Base-by-base conservation (phyloP, 2,888 invertebrate genomes). In the Alsophila aescularia region DNA sequence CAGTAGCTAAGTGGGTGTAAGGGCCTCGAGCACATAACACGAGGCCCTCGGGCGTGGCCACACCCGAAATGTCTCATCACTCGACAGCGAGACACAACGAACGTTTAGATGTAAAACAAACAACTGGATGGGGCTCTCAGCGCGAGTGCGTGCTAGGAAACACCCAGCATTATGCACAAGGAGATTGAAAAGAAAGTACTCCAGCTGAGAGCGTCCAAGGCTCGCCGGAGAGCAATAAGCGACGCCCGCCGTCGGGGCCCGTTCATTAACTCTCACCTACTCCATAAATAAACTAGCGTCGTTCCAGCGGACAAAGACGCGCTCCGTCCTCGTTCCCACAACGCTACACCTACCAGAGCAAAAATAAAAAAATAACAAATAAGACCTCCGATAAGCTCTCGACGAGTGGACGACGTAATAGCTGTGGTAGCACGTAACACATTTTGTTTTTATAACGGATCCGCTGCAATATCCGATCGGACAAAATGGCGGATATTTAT, bases 171-270 rank as follows among this genome's bases (percentile, higher is more conserved):
- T 89, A 88, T 90, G 86, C 89, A 87, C 85, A 83, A 85, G 85
- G 79, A 83, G 83, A 83, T 85, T 89, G 89, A 88, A 86, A 55
- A 88, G 88, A 88, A 88, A 85, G 85, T 84, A 73, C 87, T 87
- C 81, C 79, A 87, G 81, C 81, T 74, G 80, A 87, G 87, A 80
- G 87, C 85, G 89, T 86, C 89, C 89, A 73, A 85, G 85, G 70
- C 83, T 75, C 79, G 74, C 61, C 79, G 73, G 84, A 87, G 87
- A 81, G 88, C 85, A 86, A 89, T 88, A 85, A 87, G 82, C 87
- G 86, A 83, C 87, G 83, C 85, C 81, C 78, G 85, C 78, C 81
- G 79, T 67, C 84, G 79, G 73, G 73, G 67, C 77, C 79, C 79
- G 85, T 86, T 87, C 90, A 85, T 89, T 88, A 85, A 83, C 85